These are phyloP conservation scores for Lates japonicus DNA, from an alignment of 2,797 vertebrate species.

Conservation along the genomic window DNA sequence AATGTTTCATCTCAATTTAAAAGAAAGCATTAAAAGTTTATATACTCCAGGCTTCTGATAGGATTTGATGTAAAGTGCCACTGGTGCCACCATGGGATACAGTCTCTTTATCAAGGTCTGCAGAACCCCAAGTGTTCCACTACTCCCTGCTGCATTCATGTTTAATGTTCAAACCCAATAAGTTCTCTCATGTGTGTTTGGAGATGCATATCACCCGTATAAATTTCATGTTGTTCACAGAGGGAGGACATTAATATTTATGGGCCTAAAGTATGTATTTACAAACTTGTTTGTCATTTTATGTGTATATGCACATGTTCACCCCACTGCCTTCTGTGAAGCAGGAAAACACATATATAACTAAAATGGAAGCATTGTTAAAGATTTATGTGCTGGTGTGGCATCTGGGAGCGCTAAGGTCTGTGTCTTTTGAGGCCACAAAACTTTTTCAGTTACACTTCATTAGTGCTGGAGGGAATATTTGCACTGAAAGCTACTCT, in stretches of 20 bases:
- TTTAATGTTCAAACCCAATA: not conserved
- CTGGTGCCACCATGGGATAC: not conserved
- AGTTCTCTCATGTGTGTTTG: not conserved
- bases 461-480: not conserved
- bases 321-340: too few species aligned
- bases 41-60: not conserved
- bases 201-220: not conserved
- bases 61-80: slow-evolving; percentile 13
- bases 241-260: not conserved
- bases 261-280: too few species aligned
- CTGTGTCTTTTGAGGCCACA: not conserved
- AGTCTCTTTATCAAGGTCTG: not conserved
- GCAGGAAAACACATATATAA: too few species aligned
- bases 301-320: not conserved
- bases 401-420: too few species aligned
- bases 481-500: too few species aligned
- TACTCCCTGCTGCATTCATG: not conserved
- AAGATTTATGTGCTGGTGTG: not conserved
- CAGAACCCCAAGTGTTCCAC: too few species aligned
- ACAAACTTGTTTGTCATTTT: not conserved
- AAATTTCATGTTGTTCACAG: not conserved
- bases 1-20: slow-evolving; percentile 28
- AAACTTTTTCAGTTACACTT: not conserved
- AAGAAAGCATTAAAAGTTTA: slow-evolving; percentile 44
- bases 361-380: not conserved